Conservation (phyloP, 2,797 vertebrate genomes). For the Cuculus canorus region DNA sequence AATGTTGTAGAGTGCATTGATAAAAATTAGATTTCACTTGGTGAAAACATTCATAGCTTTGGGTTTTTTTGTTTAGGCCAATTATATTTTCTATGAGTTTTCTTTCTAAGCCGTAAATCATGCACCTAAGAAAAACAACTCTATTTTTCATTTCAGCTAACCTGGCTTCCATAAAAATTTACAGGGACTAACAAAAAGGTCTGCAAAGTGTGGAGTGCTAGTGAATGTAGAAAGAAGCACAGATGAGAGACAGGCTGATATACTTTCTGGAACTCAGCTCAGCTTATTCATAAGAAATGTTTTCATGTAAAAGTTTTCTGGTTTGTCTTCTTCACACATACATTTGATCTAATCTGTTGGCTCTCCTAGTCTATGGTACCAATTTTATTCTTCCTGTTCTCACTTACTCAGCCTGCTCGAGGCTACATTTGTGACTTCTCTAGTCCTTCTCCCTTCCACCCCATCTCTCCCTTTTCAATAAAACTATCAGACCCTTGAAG, state of each 20-base stretch:
- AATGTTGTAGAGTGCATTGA: background rate
- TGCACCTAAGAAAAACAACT: constrained; percentile 4
- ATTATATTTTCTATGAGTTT: background rate
- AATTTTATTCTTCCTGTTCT: constrained; percentile 51
- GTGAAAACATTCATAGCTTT: background rate
- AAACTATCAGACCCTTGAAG: constrained; percentile 4
- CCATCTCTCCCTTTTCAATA: background rate
- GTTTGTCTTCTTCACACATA: constrained; percentile 52
- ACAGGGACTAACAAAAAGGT: constrained; percentile 8
- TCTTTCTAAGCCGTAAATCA: background rate
- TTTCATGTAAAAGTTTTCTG: constrained; percentile 37
- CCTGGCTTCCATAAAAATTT: constrained; percentile 43
- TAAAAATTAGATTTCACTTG: constrained; percentile 18
- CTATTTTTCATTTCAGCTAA: constrained; percentile 34
- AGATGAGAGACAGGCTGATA: background rate
- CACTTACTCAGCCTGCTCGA: background rate
- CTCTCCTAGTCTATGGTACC: background rate
- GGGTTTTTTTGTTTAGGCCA: constrained; percentile 4
- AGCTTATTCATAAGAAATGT: background rate
- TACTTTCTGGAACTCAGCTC: background rate
- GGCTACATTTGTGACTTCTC: constrained; percentile 13
- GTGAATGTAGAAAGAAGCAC: constrained; percentile 14
- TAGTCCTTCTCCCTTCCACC: background rate
- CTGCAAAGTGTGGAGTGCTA: constrained; percentile 5
- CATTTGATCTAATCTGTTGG: constrained; percentile 37